phyloP scores from a whole-genome alignment of 2,888 invertebrate genomes.

The Trissolcus japonicus region DNA sequence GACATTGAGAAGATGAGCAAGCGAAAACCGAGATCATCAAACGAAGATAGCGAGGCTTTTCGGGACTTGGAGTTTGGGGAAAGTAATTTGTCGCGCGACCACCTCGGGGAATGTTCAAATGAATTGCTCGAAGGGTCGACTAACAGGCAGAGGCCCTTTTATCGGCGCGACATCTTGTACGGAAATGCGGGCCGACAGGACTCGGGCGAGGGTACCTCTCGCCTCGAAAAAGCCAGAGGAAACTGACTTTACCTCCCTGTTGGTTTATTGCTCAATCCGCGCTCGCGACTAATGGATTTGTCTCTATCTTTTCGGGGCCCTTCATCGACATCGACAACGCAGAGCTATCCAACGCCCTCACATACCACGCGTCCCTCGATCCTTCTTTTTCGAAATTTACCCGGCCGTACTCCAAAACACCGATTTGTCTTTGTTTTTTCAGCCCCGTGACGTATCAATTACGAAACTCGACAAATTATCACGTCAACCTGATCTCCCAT shows the following conservation, averaged over 20 bases:
- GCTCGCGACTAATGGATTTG: slow-evolving; percentile 74
- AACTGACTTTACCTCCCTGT: slow-evolving; percentile 73
- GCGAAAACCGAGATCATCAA: slow-evolving; percentile 68
- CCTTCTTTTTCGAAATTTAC: slow-evolving; percentile 40
- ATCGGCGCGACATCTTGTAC: slow-evolving; percentile 77
- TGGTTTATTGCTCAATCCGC: slow-evolving; percentile 76
- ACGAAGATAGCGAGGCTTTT: slow-evolving; percentile 72
- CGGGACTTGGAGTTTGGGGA: slow-evolving; percentile 64
- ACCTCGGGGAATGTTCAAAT: slow-evolving; percentile 76
- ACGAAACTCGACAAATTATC: slow-evolving; percentile 50
- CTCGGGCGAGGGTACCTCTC: slow-evolving; percentile 60
- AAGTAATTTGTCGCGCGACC: slow-evolving; percentile 77
- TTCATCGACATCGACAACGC: slow-evolving; percentile 57
- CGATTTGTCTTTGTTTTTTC: slow-evolving; percentile 18
- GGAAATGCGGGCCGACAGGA: slow-evolving; percentile 75
- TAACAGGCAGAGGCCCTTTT: slow-evolving; percentile 64
- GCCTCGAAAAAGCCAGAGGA: slow-evolving; percentile 59
- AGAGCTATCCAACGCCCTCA: slow-evolving; percentile 32
- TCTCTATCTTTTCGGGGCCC: slow-evolving; percentile 62
- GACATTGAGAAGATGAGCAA: slow-evolving; percentile 12
- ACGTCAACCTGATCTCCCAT: slow-evolving; percentile 33
- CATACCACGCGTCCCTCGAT: slow-evolving; percentile 42
- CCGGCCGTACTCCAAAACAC: slow-evolving; percentile 8
- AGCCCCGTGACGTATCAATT: slow-evolving; percentile 39
- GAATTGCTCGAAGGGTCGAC: slow-evolving; percentile 71